Percentiles rank a stretch among this genome's conserved stretches.
phyloP scores from a whole-genome alignment of 2,888 invertebrate species.

The Drosophila birchii region DNA sequence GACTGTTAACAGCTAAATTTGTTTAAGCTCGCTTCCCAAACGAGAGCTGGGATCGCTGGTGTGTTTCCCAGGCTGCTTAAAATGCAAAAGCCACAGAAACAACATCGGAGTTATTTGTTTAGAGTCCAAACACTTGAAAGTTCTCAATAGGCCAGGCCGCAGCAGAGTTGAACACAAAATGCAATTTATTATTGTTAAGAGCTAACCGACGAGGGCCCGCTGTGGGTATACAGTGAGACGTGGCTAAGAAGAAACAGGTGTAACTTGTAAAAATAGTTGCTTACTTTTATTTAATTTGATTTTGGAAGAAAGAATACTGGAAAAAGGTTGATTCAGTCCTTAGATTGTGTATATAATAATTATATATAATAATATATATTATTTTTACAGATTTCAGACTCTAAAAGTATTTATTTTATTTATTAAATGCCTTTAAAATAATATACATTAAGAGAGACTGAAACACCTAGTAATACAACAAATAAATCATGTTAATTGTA shows the following conservation, averaged over 20 bases:
- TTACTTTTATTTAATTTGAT: neutral
- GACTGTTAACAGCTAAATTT: conserved; percentile 69
- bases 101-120: conserved; percentile 38
- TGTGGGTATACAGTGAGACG: conserved; percentile 9
- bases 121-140: conserved; percentile 40
- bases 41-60: conserved; percentile 19
- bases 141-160: conserved; percentile 58
- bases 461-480: no score
- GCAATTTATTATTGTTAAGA: conserved; percentile 66
- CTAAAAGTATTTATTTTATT: no score
- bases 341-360: neutral
- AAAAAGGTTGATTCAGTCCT: neutral
- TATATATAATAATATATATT: no score
- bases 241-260: neutral
- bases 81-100: conserved; percentile 35
- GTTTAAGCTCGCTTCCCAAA: conserved; percentile 38
- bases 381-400: no score
- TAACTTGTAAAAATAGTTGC: neutral
- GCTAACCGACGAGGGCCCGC: conserved; percentile 11
- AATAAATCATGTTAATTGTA: no score
- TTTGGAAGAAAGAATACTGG: neutral
- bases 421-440: no score
- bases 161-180: conserved; percentile 46
- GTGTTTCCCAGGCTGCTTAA: conserved; percentile 68
- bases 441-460: no score